Conservation (phyloP, 2,888 invertebrate species). For the Plebejus anna region DNA sequence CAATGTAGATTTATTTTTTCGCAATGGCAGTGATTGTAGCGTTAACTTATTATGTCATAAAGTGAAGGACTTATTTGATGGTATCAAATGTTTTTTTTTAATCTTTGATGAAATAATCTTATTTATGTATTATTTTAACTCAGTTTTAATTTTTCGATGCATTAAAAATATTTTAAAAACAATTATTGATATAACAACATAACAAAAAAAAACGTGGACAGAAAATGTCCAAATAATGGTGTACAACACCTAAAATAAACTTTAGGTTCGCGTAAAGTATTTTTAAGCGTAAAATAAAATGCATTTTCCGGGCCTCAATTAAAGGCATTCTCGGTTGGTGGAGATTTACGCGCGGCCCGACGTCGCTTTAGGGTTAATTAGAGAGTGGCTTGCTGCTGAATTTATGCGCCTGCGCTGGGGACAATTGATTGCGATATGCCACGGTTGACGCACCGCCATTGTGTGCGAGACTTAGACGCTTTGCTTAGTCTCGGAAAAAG, state of each 20-base stretch:
- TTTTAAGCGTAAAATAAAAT: conserved; percentile 30
- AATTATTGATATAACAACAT: background rate
- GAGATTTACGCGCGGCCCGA: conserved; percentile 59
- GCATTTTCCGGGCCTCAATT: conserved; percentile 52
- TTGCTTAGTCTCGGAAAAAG: background rate
- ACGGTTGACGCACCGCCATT: conserved; percentile 43
- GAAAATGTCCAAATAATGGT: background rate
- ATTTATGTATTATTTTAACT: no score
- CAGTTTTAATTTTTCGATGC: no score
- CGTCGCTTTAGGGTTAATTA: conserved; percentile 72
- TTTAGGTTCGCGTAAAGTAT: conserved; percentile 3
- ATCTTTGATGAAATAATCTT: no score
- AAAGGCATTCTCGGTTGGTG: conserved; percentile 51
- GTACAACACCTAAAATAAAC: background rate
- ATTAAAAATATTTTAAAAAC: no score
- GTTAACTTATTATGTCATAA: background rate
- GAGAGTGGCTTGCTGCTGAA: conserved; percentile 60
- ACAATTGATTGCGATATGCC: conserved; percentile 57
- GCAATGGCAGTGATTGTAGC: background rate
- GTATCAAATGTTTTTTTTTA: no score
- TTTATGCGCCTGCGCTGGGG: conserved; percentile 55
- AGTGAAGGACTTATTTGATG: no score
- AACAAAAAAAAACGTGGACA: background rate
- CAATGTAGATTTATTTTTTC: background rate
- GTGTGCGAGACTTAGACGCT: conserved; percentile 31